Evolutionary conservation across 2,888 invertebrate genomes (phyloP).

Genomic region (Napeogenes sylphis): DNA sequence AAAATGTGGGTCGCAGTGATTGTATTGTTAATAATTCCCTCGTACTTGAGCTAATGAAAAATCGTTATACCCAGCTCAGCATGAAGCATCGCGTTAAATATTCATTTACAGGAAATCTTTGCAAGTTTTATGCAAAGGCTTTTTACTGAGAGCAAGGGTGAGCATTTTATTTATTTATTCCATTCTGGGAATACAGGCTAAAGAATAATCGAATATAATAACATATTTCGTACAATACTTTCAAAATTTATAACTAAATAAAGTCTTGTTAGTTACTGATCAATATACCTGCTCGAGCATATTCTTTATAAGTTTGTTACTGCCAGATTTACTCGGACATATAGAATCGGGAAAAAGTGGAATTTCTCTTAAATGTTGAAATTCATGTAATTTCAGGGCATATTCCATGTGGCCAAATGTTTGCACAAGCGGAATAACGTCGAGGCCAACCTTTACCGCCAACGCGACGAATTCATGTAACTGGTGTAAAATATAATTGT

Average conservation of each 20-base stretch:
- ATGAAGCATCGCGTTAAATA: slow-evolving; percentile 16
- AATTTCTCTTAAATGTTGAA: slow-evolving; percentile 82
- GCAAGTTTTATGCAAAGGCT: slow-evolving; percentile 4
- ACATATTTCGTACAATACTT: no score
- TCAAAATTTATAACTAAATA: no score
- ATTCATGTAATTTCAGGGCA: slow-evolving; percentile 83
- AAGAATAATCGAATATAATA: no score
- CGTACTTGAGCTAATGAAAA: slow-evolving; percentile 13
- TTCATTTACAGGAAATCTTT: slow-evolving; percentile 13
- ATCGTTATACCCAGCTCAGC: slow-evolving; percentile 13
- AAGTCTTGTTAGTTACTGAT: no score
- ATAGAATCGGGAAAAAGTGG: slow-evolving; percentile 79
- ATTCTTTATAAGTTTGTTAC: slow-evolving; percentile 75
- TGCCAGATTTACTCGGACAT: slow-evolving; percentile 81
- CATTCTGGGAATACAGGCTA: not conserved
- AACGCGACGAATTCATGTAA: slow-evolving; percentile 44
- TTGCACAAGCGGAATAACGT: slow-evolving; percentile 88
- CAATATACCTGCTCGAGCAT: slow-evolving; percentile 83
- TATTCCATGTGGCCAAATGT: slow-evolving; percentile 92
- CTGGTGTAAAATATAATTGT: slow-evolving; percentile 40
- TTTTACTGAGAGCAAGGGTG: not conserved
- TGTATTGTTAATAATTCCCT: slow-evolving; percentile 20
- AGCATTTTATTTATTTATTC: not conserved
- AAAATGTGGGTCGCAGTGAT: slow-evolving; percentile 13
- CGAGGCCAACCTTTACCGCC: slow-evolving; percentile 78